Conservation (phyloP, 2,888 invertebrate genomes). For the Gastrophysa polygoni region DNA sequence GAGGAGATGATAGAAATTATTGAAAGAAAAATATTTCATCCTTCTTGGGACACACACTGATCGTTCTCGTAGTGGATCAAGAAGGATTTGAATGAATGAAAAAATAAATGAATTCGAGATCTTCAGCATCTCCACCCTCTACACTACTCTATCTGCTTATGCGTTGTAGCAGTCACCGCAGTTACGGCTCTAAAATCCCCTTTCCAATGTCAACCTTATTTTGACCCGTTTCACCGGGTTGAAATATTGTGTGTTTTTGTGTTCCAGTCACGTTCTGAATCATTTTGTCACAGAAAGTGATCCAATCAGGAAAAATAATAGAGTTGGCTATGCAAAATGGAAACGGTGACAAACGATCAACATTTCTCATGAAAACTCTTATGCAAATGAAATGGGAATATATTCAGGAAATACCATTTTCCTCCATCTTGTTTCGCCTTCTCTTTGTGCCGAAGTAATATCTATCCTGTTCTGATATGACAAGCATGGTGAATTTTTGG, state of each 20-base stretch:
- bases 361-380: slow-evolving; percentile 45
- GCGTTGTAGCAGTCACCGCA: neutral
- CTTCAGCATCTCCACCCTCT: too few species aligned
- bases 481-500: too few species aligned
- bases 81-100: too few species aligned
- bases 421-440: neutral
- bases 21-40: too few species aligned
- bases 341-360: slow-evolving; percentile 44
- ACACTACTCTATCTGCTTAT: too few species aligned
- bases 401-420: slow-evolving; percentile 34
- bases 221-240: neutral
- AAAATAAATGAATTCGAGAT: too few species aligned
- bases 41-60: too few species aligned
- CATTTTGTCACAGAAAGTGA: slow-evolving; percentile 55
- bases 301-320: slow-evolving; percentile 56
- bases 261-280: slow-evolving; percentile 51
- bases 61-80: too few species aligned
- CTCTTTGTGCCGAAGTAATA: neutral
- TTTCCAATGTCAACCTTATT: neutral
- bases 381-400: slow-evolving; percentile 41
- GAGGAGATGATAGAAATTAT: too few species aligned
- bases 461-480: neutral
- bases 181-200: neutral
- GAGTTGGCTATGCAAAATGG: slow-evolving; percentile 49
- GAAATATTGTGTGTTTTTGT: slow-evolving; percentile 35